Base-by-base conservation (phyloP, 2,888 invertebrate species). In the Belgica antarctica region DNA sequence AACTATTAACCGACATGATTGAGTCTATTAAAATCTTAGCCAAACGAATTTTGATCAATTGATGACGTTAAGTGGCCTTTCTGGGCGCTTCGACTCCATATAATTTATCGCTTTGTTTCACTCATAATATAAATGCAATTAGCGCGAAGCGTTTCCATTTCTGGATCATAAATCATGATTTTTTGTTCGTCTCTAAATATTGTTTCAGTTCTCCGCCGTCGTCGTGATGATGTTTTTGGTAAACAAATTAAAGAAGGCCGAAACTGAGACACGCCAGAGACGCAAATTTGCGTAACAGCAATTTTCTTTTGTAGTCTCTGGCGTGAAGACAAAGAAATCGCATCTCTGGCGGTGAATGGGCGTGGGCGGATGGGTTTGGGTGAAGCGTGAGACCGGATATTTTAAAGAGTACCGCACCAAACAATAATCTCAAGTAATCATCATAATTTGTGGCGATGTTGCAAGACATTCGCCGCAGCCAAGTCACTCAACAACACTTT, bases 351-450 rank as follows among this genome's bases (percentile, higher is more conserved):
- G 5, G 17, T 59, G 4, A 22, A 46, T 19, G 25, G 15, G 24
- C 36, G 47, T 15, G 47, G 34, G 47, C 28, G 47, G 19, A 24
- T n/a, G 46, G 46, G 8, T 17, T 65, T n/a, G 12, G 46, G 12
- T 65, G 66, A 66, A 66, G 66, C 66, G 66, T 66, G 66, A 66
- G 66, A 66, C 52, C 31, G 66, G 52, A 66, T 41, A 66, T 66
- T 66, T 66, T 57, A 15, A 46, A 46, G 46, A n/a, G 8, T 15
- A 15, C 46, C 46, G 46, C 46, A n/a, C 15, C n/a, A n/a, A 5
- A 15, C 15, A 46, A 46, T 46, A n/a, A 46, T 46, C 15, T 57
- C n/a, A 27, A 61, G 28, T 28, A 28, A 61, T 61, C 12, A 12
- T 61, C 10, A 62, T 62, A 31, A 62, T 62, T 62, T 62, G 1